Percentiles rank a stretch among this genome's conserved stretches.
These are phyloP conservation scores for Polyommatus icarus DNA, from an alignment of 2,888 invertebrate genomes.

Conservation along the genomic window DNA sequence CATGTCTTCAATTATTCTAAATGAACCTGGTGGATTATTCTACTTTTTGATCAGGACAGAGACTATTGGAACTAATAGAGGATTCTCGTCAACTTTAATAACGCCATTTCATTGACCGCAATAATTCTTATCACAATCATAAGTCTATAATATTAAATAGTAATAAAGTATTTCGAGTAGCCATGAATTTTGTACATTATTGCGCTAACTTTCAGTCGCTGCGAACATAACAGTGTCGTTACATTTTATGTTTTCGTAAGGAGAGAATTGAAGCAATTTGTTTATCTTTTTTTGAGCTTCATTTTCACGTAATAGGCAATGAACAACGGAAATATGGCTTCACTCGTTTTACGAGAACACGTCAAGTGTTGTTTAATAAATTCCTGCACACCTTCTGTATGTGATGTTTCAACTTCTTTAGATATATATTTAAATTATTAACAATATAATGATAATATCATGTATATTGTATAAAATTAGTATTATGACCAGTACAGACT, in stretches of 20 bases:
- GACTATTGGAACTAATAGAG: no score
- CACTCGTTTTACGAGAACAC: slow-evolving; percentile 25
- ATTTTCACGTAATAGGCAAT: slow-evolving; percentile 31
- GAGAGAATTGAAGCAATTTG: slow-evolving; percentile 43
- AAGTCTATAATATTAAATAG: slow-evolving; percentile 4
- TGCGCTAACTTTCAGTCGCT: slow-evolving; percentile 41
- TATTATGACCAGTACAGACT: no score
- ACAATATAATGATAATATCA: no score
- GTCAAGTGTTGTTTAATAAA: slow-evolving; percentile 27
- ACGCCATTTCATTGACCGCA: background rate
- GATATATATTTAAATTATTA: no score
- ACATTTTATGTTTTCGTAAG: slow-evolving; percentile 44
- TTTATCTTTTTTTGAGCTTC: slow-evolving; percentile 38
- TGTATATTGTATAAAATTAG: no score
- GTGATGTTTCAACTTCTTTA: background rate
- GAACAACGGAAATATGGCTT: slow-evolving; percentile 5
- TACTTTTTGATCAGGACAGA: no score
- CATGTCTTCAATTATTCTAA: no score
- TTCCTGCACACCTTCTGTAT: background rate
- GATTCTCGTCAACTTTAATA: no score
- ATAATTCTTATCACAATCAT: background rate
- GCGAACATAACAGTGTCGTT: slow-evolving; percentile 42
- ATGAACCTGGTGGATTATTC: no score
- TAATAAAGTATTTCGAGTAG: slow-evolving; percentile 1
- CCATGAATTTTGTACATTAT: slow-evolving; percentile 33